Base-by-base conservation (phyloP, 2,888 invertebrate genomes). In the Agonopterix subpropinquella region DNA sequence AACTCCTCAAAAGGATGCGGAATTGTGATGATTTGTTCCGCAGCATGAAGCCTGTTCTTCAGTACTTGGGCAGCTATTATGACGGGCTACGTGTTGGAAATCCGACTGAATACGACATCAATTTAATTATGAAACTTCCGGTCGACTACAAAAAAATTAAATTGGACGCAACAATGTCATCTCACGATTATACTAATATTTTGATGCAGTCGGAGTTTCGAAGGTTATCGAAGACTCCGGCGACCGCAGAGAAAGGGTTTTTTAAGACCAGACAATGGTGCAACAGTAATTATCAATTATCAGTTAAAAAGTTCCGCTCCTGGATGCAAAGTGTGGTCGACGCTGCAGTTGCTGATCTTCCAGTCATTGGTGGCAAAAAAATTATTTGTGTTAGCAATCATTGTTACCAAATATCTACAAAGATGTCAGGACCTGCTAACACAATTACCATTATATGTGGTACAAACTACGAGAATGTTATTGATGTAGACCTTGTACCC, bases 321-420 rank as follows among this genome's bases (percentile, higher is more conserved):
- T 80, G 77, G 79, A 76, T 78, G 70, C 80, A 80, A 55, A 62
- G 72, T 47, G 77, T 77, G 4, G 67, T 80, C 4, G 77, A 79
- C 49, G 54, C 59, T 8, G 70, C 73, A 3, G 52, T 80, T 11
- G 66, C 61, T 48, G 64, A 62, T 47, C 57, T 80, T 4, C 69
- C 73, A 8, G 39, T 52, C n/a, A 52, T 60, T 52, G 54, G 71
- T 50, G 72, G 67, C 28, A 64, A 65, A 53, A 67, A 62, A 48
- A 52, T 72, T 41, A 49, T 80, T 9, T 53, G 52, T 49, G 57
- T 75, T 1, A 60, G 71, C 41, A 62, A 64, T 42, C 62, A 63
- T 46, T 36, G 41, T 13, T 77, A 62, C 52, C 59, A 56, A 58
- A 63, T 80, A 43, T 44, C 55, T n/a, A 60, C 67, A 4, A 80